Evolutionary conservation across 1,140 invertebrate species (phyloP).

Genomic region (Brachionus rotundiformis): DNA sequence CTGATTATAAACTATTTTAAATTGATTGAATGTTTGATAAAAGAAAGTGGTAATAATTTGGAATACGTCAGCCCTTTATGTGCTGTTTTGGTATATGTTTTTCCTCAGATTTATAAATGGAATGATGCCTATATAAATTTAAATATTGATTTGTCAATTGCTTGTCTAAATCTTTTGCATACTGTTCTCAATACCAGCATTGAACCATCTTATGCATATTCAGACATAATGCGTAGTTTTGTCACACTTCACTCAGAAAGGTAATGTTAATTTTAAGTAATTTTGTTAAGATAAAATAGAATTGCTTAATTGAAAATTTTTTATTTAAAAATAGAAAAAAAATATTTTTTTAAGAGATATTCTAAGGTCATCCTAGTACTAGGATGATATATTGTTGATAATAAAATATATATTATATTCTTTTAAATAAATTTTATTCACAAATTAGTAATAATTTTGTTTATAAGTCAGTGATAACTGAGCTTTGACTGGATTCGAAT

Average conservation of each 20-base stretch:
- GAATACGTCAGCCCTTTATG: conserved; percentile 30
- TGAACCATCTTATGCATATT: background rate
- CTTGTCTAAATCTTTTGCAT: conserved; percentile 25
- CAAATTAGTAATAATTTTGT: too few relatives aligned
- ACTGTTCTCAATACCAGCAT: background rate
- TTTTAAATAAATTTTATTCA: too few relatives aligned
- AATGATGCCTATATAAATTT: background rate
- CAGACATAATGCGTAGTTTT: background rate
- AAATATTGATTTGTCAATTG: conserved; percentile 29
- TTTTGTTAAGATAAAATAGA: too few relatives aligned
- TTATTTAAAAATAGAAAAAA: too few relatives aligned
- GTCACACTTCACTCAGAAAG: background rate
- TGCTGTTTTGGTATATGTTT: conserved; percentile 20
- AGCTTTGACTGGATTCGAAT: too few relatives aligned
- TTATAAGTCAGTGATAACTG: too few relatives aligned
- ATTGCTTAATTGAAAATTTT: too few relatives aligned
- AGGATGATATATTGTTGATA: too few relatives aligned
- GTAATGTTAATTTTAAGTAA: background rate
- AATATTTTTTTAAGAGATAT: too few relatives aligned
- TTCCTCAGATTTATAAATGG: conserved; percentile 46
- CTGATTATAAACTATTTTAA: conserved; percentile 40
- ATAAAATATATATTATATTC: too few relatives aligned
- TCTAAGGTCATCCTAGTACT: too few relatives aligned
- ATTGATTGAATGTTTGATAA: conserved; percentile 6
- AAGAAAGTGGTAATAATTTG: conserved; percentile 33